phyloP scores from a whole-genome alignment of 2,888 invertebrate species.

The Thera britannica region DNA sequence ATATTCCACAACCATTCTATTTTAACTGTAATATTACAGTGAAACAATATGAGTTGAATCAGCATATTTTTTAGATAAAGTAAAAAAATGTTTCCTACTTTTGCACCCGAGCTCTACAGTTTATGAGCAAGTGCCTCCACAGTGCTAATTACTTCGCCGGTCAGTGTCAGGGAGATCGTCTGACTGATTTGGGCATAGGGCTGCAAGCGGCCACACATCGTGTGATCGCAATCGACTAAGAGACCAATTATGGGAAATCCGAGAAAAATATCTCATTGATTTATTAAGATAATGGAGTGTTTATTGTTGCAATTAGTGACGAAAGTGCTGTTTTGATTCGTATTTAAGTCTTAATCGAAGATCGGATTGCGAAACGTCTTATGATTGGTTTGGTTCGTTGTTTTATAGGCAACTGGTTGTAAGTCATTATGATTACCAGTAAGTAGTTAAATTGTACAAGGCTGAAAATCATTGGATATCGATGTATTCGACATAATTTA shows the following conservation, averaged over 20 bases:
- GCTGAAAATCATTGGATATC: conserved; percentile 5
- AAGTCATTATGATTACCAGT: conserved; percentile 16
- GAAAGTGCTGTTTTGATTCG: conserved; percentile 37
- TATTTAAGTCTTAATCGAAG: conserved; percentile 33
- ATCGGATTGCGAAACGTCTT: conserved; percentile 24
- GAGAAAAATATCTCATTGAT: conserved; percentile 64
- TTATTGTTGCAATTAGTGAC: conserved; percentile 65
- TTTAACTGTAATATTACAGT: too few species aligned
- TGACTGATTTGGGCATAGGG: conserved; percentile 64
- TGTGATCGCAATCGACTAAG: conserved; percentile 62
- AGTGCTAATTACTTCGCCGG: conserved; percentile 64
- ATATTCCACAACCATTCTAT: too few species aligned
- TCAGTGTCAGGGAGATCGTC: conserved; percentile 68
- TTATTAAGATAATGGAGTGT: conserved; percentile 62
- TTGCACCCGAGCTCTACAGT: conserved; percentile 1
- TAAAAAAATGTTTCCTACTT: background rate
- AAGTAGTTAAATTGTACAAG: background rate
- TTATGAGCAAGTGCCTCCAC: conserved; percentile 44
- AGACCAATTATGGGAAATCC: conserved; percentile 75
- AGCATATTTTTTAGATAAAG: too few species aligned
- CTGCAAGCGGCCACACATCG: conserved; percentile 53
- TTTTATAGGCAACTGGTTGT: conserved; percentile 12
- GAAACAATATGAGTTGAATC: too few species aligned
- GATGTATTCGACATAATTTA: background rate
- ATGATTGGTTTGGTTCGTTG: conserved; percentile 7